Conservation (phyloP, 2,113 vertebrate species). For the Silurus asotus region DNA sequence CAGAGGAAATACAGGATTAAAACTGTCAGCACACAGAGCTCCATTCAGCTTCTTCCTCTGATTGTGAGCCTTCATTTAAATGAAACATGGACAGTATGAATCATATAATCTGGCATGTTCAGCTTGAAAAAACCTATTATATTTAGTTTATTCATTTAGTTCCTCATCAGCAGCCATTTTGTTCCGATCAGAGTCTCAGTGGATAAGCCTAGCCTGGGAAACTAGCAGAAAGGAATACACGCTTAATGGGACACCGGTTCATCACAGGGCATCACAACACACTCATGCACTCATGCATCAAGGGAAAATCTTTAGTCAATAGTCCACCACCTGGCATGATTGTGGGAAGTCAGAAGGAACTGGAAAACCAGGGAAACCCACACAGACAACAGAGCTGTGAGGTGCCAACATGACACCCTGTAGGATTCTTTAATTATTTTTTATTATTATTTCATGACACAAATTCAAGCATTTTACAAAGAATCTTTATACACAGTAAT, state of each 20-base stretch:
- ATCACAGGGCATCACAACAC: slow-evolving; percentile 3
- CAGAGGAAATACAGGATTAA: slow-evolving; percentile 23
- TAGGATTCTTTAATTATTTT: neutral
- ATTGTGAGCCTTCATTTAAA: neutral
- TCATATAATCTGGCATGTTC: neutral
- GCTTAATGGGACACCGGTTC: neutral
- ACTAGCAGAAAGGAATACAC: neutral
- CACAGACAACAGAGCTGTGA: neutral
- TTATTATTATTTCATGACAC: neutral
- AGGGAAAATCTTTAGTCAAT: neutral
- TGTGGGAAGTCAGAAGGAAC: neutral
- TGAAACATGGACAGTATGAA: neutral
- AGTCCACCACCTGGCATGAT: neutral
- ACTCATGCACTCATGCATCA: neutral
- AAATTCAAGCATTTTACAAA: neutral
- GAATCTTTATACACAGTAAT: too few relatives aligned
- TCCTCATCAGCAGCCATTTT: neutral
- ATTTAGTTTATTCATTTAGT: neutral
- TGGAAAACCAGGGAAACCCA: neutral
- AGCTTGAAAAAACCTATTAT: neutral
- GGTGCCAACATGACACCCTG: neutral
- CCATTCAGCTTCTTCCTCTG: slow-evolving; percentile 16
- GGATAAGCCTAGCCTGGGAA: slow-evolving; percentile 2
- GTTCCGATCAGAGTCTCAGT: neutral
- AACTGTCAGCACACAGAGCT: slow-evolving; percentile 9